Evolutionary conservation across 2,113 vertebrate species (phyloP), one percentile per base, ranked within the genome.

Genomic region (Camarhynchus parvulus): DNA sequence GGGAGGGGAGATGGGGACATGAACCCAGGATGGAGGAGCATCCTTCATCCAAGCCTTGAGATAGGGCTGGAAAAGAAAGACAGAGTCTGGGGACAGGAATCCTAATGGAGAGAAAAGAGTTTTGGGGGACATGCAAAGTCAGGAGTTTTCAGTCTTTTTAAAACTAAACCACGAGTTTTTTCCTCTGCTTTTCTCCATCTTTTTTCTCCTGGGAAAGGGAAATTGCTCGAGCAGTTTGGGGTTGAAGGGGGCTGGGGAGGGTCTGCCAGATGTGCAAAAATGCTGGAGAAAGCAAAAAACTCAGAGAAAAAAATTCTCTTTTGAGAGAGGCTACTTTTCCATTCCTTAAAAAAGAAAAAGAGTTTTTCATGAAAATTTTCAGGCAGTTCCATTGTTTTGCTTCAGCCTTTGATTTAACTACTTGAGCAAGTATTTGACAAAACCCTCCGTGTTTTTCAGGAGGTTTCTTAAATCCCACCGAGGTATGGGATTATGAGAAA

Each of bases 401-500:
- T 82, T 67, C 79, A 69, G 94, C 88, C 92, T 95, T 96, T 95
- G 92, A 93, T 88, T 92, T 74, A 83, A 82, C 75, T 70, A 94
- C 84, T 96, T 74, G 70, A 85, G 83, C 83, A 59, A 76, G 87
- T 67, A 73, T 79, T 86, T 28, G 78, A 95, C 95, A 96, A 97
- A 95, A 92, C 80, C 85, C 81, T 96, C 63, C 89, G 3, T 94
- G 93, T 92, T 95, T 96, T 97, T 95, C 96, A 95, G 96, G 95
- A 89, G 87, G 72, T 97, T 96, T 92, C 90, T 95, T 92, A 94
- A 96, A 93, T 95, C 92, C 90, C 22, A 63, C 87, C 19, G 90
- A 96, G 94, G 95, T 96, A 92, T 83, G 89, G 96, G 96, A 93
- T 96, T 96, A 97, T 88, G 86, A 92, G 86, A 67, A 95, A 84